Percentiles rank a stretch among this genome's conserved stretches.
Conservation (phyloP, 2,888 invertebrate genomes). For the Yponomeuta plumbellus region DNA sequence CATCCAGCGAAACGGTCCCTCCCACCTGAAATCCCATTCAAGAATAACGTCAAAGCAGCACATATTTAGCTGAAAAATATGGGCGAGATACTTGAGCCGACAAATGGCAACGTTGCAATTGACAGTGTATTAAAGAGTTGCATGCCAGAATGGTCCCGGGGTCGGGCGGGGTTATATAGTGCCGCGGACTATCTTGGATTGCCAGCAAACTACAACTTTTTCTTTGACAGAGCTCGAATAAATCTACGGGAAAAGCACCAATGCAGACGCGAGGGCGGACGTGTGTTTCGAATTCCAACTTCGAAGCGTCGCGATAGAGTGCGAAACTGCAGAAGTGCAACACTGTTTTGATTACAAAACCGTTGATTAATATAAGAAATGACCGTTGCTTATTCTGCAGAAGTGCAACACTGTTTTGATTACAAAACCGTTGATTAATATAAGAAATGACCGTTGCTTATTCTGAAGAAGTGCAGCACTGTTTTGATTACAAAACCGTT, state of each 20-base stretch:
- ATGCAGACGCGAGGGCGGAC: constrained; percentile 43
- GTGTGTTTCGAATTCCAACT: constrained; percentile 16
- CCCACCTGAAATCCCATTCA: not conserved
- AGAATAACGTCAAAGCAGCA: constrained; percentile 30
- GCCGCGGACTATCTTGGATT: constrained; percentile 43
- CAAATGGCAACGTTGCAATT: constrained; percentile 72
- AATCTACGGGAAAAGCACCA: constrained; percentile 54
- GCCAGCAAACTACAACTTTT: constrained; percentile 63
- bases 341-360: too few relatives aligned
- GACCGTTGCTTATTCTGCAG: too few relatives aligned
- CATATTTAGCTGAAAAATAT: constrained; percentile 54
- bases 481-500: too few relatives aligned
- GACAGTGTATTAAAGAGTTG: constrained; percentile 73
- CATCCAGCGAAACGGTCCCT: not conserved
- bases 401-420: too few relatives aligned
- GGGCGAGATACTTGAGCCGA: constrained; percentile 62
- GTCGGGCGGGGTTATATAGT: constrained; percentile 19
- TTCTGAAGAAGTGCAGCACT: too few relatives aligned
- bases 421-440: too few relatives aligned
- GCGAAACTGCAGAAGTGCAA: not conserved
- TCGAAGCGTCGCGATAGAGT: not conserved
- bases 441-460: too few relatives aligned
- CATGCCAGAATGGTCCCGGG: constrained; percentile 55
- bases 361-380: too few relatives aligned
- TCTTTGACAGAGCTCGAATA: constrained; percentile 71